phyloP scores from a whole-genome alignment of 2,113 vertebrate genomes.

The Brachirus orientalis region DNA sequence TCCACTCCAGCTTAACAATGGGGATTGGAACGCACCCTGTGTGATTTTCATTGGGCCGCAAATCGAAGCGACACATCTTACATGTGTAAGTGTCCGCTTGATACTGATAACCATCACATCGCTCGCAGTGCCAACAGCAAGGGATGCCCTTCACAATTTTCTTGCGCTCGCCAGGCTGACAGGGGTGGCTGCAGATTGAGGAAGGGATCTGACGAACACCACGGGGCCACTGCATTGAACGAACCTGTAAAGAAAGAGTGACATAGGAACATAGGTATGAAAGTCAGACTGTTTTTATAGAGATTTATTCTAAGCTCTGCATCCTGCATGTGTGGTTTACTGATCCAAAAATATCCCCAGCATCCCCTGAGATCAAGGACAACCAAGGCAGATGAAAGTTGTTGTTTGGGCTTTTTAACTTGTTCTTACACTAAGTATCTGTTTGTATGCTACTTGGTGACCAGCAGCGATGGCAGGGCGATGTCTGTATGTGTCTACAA shows the following conservation, averaged over 20 bases:
- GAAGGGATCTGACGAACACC: constrained; percentile 73
- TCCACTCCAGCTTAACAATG: constrained; percentile 83
- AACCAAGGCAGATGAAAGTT: constrained; percentile 19
- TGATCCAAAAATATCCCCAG: constrained; percentile 28
- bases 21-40: constrained; percentile 80
- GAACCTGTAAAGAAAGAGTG: constrained; percentile 72
- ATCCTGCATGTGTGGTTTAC: too few species aligned
- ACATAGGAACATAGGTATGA: constrained; percentile 15
- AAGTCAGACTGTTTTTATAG: background rate
- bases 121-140: constrained; percentile 84
- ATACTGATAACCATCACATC: constrained; percentile 84
- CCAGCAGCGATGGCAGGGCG: too few species aligned
- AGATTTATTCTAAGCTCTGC: too few species aligned
- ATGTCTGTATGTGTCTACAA: too few species aligned
- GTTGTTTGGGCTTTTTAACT: background rate
- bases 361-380: constrained; percentile 23
- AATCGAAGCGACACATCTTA: constrained; percentile 83
- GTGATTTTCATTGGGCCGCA: constrained; percentile 81
- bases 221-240: constrained; percentile 80
- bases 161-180: constrained; percentile 80
- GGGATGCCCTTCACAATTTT: constrained; percentile 83
- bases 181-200: constrained; percentile 82
- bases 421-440: too few species aligned
- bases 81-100: constrained; percentile 81
- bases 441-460: too few species aligned